Evolutionary conservation across 2,113 vertebrate species (phyloP).

Genomic region (Narcine bancroftii): DNA sequence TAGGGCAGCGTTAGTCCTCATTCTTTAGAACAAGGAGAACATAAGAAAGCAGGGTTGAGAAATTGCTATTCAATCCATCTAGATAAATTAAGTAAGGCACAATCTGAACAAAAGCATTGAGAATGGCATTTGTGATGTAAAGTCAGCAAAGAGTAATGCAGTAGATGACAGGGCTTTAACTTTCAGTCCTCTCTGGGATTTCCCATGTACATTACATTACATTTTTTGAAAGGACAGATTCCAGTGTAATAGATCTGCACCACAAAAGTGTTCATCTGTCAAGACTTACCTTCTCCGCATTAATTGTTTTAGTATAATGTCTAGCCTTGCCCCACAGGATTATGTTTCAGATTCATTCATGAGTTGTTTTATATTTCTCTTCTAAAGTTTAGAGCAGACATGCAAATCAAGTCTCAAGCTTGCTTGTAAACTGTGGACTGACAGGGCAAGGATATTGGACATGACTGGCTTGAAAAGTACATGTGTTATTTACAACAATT

Average conservation of each 20-base stretch:
- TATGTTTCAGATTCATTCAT: constrained; percentile 32
- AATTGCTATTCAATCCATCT: constrained; percentile 34
- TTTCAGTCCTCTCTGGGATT: constrained; percentile 18
- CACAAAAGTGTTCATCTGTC: constrained; percentile 33
- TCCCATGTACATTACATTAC: constrained; percentile 35
- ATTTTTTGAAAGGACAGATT: constrained; percentile 26
- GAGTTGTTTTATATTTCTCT: constrained; percentile 22
- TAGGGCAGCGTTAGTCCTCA: not conserved
- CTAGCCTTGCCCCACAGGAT: constrained; percentile 20
- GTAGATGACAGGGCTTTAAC: constrained; percentile 22
- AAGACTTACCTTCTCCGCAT: constrained; percentile 17
- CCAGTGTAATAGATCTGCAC: constrained; percentile 31
- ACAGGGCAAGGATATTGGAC: constrained; percentile 10
- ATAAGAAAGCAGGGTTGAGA: constrained; percentile 29
- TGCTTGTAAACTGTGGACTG: constrained; percentile 6
- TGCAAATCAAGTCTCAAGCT: constrained; percentile 23
- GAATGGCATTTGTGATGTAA: constrained; percentile 36
- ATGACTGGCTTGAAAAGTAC: not conserved
- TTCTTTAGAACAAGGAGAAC: constrained; percentile 27
- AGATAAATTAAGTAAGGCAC: not conserved
- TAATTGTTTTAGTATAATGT: constrained; percentile 34
- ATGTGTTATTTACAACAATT: constrained; percentile 19
- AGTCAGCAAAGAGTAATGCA: constrained; percentile 25
- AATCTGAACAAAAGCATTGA: constrained; percentile 5
- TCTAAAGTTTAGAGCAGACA: not conserved